Percentiles rank a stretch among this genome's conserved stretches.
These are phyloP conservation scores for Pristiophorus japonicus DNA, from an alignment of 2,113 vertebrate species.

Conservation along the genomic window DNA sequence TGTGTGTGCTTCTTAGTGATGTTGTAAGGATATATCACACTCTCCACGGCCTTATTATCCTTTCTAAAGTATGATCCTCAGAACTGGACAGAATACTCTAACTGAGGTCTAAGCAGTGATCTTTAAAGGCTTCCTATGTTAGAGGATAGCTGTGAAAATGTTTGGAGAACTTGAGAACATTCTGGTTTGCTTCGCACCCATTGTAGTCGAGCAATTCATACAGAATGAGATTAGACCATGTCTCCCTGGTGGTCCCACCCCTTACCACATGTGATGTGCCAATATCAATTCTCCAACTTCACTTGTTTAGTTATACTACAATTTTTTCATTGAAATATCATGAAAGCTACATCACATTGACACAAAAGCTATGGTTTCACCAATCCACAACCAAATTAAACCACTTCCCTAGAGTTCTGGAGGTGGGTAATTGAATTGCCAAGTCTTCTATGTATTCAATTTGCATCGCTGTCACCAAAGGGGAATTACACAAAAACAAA, in stretches of 20 bases:
- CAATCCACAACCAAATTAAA: not conserved
- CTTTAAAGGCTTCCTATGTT: not conserved
- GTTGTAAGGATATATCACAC: too few species aligned
- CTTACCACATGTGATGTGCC: not conserved
- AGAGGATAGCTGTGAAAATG: not conserved
- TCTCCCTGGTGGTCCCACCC: not conserved
- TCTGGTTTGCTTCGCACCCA: not conserved
- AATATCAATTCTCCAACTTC: not conserved
- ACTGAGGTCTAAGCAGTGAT: not conserved
- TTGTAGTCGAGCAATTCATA: not conserved
- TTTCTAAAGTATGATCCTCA: not conserved
- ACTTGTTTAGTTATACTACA: not conserved
- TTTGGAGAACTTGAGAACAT: not conserved
- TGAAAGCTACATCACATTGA: not conserved
- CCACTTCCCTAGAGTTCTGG: not conserved
- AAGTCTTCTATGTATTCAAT: not conserved
- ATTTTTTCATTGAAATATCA: not conserved
- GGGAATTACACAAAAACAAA: constrained; percentile 19
- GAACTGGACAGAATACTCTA: not conserved
- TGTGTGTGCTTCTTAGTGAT: too few species aligned
- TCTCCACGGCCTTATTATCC: not conserved
- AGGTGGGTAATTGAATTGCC: not conserved
- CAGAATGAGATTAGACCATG: not conserved
- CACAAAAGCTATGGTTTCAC: not conserved
- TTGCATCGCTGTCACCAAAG: not conserved